A percentile compares a stretch with the other conserved stretches of the same genome.
Evolutionary conservation across 2,888 invertebrate species (phyloP).

Genomic region (Caenorhabditis drosophilae): DNA sequence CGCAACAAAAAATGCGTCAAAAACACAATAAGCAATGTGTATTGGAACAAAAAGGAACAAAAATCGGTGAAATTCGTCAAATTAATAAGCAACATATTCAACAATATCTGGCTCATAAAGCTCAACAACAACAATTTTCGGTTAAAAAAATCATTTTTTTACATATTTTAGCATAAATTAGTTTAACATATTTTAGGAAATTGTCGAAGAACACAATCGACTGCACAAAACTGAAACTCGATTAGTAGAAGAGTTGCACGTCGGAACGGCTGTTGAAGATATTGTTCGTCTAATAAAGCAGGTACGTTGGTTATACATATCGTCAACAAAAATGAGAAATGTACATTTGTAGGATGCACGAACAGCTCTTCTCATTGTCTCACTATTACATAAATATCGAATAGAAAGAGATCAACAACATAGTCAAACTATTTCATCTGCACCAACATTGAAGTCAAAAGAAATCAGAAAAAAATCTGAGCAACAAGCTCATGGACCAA

Average conservation of each 20-base stretch:
- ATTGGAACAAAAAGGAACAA: neutral
- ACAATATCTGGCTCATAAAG: slow-evolving; percentile 51
- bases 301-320: slow-evolving; percentile 2
- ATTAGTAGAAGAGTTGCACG: slow-evolving; percentile 60
- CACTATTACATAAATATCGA: slow-evolving; percentile 61
- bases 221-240: slow-evolving; percentile 50
- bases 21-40: slow-evolving; percentile 10
- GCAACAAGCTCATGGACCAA: no score
- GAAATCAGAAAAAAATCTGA: slow-evolving; percentile 2
- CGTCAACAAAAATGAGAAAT: neutral
- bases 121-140: slow-evolving; percentile 40
- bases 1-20: slow-evolving; percentile 27
- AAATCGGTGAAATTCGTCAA: slow-evolving; percentile 40
- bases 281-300: slow-evolving; percentile 57
- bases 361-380: slow-evolving; percentile 65
- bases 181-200: slow-evolving; percentile 39
- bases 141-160: neutral
- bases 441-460: neutral
- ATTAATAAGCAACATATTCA: slow-evolving; percentile 54
- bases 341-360: slow-evolving; percentile 53
- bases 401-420: slow-evolving; percentile 10
- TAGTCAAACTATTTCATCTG: neutral
- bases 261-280: slow-evolving; percentile 64
- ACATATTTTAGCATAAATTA: neutral
- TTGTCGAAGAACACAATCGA: slow-evolving; percentile 48